Conservation (phyloP, 2,113 vertebrate genomes). For the Caracal caracal region DNA sequence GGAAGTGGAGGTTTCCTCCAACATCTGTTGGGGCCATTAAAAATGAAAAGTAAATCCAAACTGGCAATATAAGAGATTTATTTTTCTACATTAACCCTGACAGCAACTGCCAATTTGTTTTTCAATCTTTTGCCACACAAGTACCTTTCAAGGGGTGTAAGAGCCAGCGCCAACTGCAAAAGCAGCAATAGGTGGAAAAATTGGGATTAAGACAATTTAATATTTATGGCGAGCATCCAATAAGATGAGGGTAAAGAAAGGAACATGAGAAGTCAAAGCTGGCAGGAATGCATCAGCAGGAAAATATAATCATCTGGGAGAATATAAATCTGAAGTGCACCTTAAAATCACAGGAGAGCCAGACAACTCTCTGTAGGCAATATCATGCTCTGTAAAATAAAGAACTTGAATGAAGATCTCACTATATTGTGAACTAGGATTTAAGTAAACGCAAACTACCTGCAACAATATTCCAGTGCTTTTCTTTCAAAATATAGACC, state of each 20-base stretch:
- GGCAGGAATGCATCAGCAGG: slow-evolving; percentile 52
- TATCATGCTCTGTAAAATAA: background rate
- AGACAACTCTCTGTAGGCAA: background rate
- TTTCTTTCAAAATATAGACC: background rate
- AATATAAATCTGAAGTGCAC: slow-evolving; percentile 47
- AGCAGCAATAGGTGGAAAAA: slow-evolving; percentile 79
- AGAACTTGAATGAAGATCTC: background rate
- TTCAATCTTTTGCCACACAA: slow-evolving; percentile 84
- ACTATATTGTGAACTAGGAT: background rate
- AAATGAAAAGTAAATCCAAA: slow-evolving; percentile 88
- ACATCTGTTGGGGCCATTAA: slow-evolving; percentile 89
- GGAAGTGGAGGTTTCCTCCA: slow-evolving; percentile 87
- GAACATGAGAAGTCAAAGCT: slow-evolving; percentile 69
- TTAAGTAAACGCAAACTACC: slow-evolving; percentile 12
- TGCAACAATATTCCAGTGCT: slow-evolving; percentile 7
- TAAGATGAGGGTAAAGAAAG: slow-evolving; percentile 66
- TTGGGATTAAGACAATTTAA: slow-evolving; percentile 79
- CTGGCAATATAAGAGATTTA: slow-evolving; percentile 88
- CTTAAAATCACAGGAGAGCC: slow-evolving; percentile 16
- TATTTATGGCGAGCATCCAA: slow-evolving; percentile 66
- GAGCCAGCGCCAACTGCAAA: slow-evolving; percentile 81
- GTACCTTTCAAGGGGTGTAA: slow-evolving; percentile 80
- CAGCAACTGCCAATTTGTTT: slow-evolving; percentile 83
- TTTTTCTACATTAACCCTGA: slow-evolving; percentile 87
- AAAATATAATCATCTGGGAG: slow-evolving; percentile 63